Conservation (phyloP, 2,113 vertebrate species). For the Spermophilus dauricus region DNA sequence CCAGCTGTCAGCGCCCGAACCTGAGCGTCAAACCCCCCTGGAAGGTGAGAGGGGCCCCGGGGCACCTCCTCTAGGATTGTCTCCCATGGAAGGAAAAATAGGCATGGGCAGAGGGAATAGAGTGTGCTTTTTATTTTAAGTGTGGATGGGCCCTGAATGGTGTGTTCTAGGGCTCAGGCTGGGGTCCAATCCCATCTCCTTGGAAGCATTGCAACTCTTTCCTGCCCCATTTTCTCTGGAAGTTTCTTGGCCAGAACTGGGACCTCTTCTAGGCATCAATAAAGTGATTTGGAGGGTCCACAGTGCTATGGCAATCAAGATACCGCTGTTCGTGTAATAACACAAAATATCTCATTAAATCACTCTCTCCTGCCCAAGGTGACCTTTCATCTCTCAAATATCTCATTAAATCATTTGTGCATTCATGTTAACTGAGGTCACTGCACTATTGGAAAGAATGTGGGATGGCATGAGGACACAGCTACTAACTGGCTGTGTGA, state of each 20-base stretch:
- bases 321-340: background rate
- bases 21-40: accelerated
- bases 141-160: accelerated
- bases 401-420: background rate
- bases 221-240: background rate
- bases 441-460: background rate
- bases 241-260: background rate
- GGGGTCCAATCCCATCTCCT: background rate
- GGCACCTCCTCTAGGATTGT: background rate
- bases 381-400: no score
- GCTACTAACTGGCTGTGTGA: background rate
- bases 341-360: background rate
- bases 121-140: background rate
- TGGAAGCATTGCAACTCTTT: accelerated
- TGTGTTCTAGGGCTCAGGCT: background rate
- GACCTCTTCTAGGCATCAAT: background rate
- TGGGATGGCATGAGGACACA: background rate
- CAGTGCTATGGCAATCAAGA: background rate
- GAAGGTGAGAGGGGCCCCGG: background rate
- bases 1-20: background rate
- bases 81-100: background rate
- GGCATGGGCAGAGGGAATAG: accelerated
- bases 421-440: background rate
- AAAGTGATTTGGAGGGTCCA: background rate
- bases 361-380: background rate